Conservation (phyloP, 1,140 invertebrate species). For the Drosophila tristis region DNA sequence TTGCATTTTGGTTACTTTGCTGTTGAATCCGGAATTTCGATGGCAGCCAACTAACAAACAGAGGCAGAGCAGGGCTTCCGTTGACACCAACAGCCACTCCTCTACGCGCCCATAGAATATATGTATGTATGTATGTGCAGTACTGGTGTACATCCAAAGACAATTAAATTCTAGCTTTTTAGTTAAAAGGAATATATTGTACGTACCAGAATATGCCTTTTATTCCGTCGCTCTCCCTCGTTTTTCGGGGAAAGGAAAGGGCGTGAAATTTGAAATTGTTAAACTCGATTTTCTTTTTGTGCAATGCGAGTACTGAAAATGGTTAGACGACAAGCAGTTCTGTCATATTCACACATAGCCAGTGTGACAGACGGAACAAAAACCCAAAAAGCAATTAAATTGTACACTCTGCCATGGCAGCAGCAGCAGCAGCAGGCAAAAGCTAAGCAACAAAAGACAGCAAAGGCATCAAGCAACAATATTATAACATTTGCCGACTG, state of each 20-base stretch:
- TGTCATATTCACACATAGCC: slow-evolving; percentile 58
- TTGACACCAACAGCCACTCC: slow-evolving; percentile 51
- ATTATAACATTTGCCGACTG: slow-evolving; percentile 58
- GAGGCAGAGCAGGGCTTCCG: slow-evolving; percentile 56
- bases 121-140: too few relatives aligned
- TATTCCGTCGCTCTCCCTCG: too few relatives aligned
- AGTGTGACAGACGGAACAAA: slow-evolving; percentile 34
- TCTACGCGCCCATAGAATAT: background rate
- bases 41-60: slow-evolving; percentile 80
- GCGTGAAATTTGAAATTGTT: slow-evolving; percentile 33
- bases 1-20: slow-evolving; percentile 83
- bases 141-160: slow-evolving; percentile 27
- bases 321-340: slow-evolving; percentile 73
- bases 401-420: slow-evolving; percentile 63
- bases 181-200: slow-evolving; percentile 82
- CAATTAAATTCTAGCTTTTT: slow-evolving; percentile 53
- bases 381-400: slow-evolving; percentile 81
- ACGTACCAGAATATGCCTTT: slow-evolving; percentile 38
- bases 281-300: slow-evolving; percentile 44
- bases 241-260: background rate
- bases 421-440: slow-evolving; percentile 46
- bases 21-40: slow-evolving; percentile 82
- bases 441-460: slow-evolving; percentile 59
- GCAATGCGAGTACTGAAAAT: slow-evolving; percentile 44
- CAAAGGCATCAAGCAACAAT: slow-evolving; percentile 70